These are phyloP conservation scores for Heliothis virescens DNA, from an alignment of 1,140 invertebrate species.

Conservation along the genomic window DNA sequence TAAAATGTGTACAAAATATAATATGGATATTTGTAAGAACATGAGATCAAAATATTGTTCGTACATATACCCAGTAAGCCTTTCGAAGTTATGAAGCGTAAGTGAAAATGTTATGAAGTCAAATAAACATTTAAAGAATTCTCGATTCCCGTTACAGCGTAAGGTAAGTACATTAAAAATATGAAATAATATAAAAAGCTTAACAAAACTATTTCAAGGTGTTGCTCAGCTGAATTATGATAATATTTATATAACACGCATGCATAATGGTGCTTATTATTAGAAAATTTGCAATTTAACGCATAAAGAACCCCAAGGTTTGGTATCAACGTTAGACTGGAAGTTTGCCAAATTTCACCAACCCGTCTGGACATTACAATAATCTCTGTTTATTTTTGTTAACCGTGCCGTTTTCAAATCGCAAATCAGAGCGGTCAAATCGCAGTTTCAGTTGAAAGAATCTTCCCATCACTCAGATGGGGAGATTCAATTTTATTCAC, in stretches of 20 bases:
- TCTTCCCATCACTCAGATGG: constrained; percentile 33
- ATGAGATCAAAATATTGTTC: not conserved
- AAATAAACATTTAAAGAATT: constrained; percentile 13
- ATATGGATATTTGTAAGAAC: no score
- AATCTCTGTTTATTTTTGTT: constrained; percentile 58
- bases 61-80: not conserved
- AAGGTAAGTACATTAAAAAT: not conserved
- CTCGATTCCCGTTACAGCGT: no score
- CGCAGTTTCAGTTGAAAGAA: constrained; percentile 34
- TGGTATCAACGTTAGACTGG: constrained; percentile 51
- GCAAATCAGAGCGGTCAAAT: constrained; percentile 46
- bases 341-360: constrained; percentile 54
- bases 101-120: not conserved
- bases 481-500: constrained; percentile 25
- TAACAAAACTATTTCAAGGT: constrained; percentile 47
- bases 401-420: constrained; percentile 56
- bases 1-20: no score
- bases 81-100: not conserved
- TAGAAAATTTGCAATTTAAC: constrained; percentile 57
- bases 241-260: constrained; percentile 44
- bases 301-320: constrained; percentile 58
- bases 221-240: constrained; percentile 39
- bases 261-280: constrained; percentile 45
- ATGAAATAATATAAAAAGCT: constrained; percentile 19
- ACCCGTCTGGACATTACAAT: constrained; percentile 60